These are phyloP conservation scores for Halocynthia aurantium DNA, from an alignment of 23 tunicate species.

Conservation along the genomic window DNA sequence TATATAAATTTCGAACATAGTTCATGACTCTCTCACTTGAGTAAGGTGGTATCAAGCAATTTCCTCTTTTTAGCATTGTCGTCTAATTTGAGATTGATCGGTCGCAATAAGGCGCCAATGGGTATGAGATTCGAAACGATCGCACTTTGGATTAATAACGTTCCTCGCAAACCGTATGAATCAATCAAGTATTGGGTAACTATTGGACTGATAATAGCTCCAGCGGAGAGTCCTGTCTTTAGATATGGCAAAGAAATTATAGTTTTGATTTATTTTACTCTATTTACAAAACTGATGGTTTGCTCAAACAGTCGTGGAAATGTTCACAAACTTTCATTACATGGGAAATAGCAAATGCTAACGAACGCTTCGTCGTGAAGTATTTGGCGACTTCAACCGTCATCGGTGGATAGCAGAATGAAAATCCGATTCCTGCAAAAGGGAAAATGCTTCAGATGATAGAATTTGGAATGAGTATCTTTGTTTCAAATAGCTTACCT, in stretches of 20 bases:
- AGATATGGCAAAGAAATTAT: neutral
- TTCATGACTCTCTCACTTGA: neutral
- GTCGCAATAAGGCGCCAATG: neutral
- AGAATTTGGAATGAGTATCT: too few species aligned
- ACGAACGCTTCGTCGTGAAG: too few species aligned
- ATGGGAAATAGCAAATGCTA: too few species aligned
- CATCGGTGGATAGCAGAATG: too few species aligned
- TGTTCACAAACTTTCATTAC: too few species aligned
- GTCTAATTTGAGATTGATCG: neutral
- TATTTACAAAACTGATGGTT: too few species aligned
- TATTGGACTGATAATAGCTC: neutral
- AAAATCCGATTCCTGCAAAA: too few species aligned
- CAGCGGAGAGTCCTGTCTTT: neutral
- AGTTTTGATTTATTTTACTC: too few species aligned
- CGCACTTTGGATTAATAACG: neutral
- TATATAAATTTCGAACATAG: too few species aligned
- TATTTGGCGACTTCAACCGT: too few species aligned
- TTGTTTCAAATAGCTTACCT: neutral
- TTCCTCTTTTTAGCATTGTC: neutral
- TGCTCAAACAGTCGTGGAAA: too few species aligned
- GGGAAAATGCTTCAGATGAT: too few species aligned
- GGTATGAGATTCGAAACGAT: neutral
- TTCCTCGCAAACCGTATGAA: slow-evolving; percentile 4
- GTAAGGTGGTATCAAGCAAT: neutral
- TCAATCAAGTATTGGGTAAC: neutral